Conservation (phyloP, 2,113 vertebrate species). For the Promerops cafer region DNA sequence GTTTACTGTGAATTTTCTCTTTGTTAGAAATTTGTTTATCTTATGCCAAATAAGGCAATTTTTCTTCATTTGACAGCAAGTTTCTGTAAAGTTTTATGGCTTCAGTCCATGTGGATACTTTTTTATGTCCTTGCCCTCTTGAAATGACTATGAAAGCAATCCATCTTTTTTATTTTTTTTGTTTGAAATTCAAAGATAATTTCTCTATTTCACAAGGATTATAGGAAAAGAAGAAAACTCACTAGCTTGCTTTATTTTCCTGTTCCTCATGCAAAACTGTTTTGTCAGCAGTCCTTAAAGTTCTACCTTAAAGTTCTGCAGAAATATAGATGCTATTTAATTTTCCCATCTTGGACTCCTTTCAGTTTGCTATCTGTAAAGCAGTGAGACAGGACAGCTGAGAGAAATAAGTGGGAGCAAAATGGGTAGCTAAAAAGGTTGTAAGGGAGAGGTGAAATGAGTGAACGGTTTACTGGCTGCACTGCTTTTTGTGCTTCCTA, state of each 20-base stretch:
- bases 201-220: neutral
- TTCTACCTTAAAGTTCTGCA: neutral
- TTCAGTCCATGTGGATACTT: neutral
- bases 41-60: neutral
- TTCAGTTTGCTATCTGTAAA: neutral
- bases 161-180: neutral
- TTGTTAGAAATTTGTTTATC: neutral
- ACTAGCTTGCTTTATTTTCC: neutral
- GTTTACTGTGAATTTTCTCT: neutral
- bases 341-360: neutral
- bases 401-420: neutral
- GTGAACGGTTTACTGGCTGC: fast-evolving
- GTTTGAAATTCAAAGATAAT: neutral
- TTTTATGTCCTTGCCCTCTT: neutral
- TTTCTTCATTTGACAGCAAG: neutral
- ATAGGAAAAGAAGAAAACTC: neutral
- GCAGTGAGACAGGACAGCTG: neutral
- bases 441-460: neutral
- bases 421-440: neutral
- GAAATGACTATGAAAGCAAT: neutral
- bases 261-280: neutral
- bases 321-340: neutral
- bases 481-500: neutral
- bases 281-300: neutral
- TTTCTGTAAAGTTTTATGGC: neutral